Evolutionary conservation across 2,113 vertebrate species (phyloP), one percentile per base, ranked within the genome.

Genomic region (Delphinapterus leucas): DNA sequence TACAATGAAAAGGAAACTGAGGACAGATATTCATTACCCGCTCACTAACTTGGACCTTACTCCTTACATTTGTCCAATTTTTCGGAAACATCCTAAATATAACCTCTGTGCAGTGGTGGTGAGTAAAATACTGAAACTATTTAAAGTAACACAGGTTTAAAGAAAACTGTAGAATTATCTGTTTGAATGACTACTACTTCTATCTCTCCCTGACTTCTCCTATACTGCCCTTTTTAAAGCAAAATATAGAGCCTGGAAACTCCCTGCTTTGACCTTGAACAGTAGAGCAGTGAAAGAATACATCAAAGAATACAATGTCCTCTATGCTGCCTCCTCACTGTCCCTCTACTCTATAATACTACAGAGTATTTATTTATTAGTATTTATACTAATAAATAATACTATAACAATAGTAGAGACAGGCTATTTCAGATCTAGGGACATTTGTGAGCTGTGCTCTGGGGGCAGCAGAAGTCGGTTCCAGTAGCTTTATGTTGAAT

Each of bases 101-200:
- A 98, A 97, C 73, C 97, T 99, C 7, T 99, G 99, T 74, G 99
- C 99, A 25, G 99, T 99, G 8, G 99, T 99, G 99, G 99, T 99
- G 96, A 99, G 99, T 98, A 88, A 85, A 47, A 81, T 49, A 31
- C 18, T 55, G 17, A 82, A 92, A 67, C 8, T 88, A 25, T 47
- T 68, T 28, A 44, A 85, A 91, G 71, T 58, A 83, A 90, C 9
- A 38, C 15, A 88, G 58, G 47, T 65, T 70, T 91, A 88, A 83
- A 86, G 60, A 67, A 93, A 83, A 67, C 11, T 77, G 23, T 47
- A 55, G 68, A 67, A 74, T 83, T 77, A 77, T 44, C 41, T 77
- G 17, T 49, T 88, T 73, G 41, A 82, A 93, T 67, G 13, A 9
- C 65, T 26, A 18, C 3, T 31, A 8, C 38, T 82, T 4, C 8